Evolutionary conservation across 2,113 vertebrate species (phyloP), one percentile per base, ranked within the genome.

Genomic region (Pollachius pollachius): DNA sequence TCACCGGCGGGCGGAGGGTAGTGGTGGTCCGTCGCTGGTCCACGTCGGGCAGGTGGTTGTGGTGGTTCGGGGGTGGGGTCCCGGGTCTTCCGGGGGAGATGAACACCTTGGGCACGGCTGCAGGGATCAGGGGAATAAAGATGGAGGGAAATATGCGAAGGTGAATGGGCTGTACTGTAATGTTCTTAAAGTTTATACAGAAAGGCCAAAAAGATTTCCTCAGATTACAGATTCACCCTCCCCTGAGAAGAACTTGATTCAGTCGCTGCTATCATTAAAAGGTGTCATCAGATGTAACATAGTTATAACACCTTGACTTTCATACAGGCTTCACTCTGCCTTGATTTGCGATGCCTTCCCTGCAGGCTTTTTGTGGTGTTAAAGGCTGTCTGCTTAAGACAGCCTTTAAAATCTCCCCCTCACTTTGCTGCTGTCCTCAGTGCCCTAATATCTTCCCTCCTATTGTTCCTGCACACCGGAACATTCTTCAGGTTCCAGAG

Each of bases 21-120:
- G 86, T 86, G 79, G 82, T 90, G 6, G 92, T 90, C 62, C 86
- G 90, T 16, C 82, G 93, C 58, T 87, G 85, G 81, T 93, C 89
- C 1, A 72, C 67, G 65, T 91, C 93, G 52, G 94, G 94, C 88
- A 95, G 93, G 82, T 81, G 83, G 81, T 90, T 94, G 81, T 89
- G 85, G 72, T 88, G 93, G 74, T 86, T 87, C 16, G 88, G 82
- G 18, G 90, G 85, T 72, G 7, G 41, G 4, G 89, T 80, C 52
- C 85, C 93, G 69, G 90, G 94, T 73, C 77, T 84, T 65, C 88
- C 90, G 56, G 93, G 92, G 52, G 95, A 94, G 79, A 95, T 92
- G 78, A 82, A 85, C 78, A 94, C 92, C 82, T 89, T 93, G 58
- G 93, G 92, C 84, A 94, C 93, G 82, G 92, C 93, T 93, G 81